phyloP scores from a whole-genome alignment of 1,140 invertebrate species.

The Epicauta chinensis region DNA sequence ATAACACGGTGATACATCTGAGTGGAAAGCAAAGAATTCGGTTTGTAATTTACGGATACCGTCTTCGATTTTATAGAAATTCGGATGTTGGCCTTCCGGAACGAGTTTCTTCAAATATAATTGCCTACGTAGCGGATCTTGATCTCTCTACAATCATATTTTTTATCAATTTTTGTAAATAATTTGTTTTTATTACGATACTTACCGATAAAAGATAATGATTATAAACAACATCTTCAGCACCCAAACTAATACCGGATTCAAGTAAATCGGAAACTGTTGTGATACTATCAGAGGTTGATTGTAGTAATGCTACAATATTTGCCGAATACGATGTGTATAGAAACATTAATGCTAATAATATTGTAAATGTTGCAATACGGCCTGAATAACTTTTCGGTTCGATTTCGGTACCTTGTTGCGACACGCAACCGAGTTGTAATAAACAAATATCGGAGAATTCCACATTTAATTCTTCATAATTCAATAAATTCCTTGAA shows the following conservation, averaged over 20 bases:
- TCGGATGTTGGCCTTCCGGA: too few relatives aligned
- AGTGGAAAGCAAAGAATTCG: too few relatives aligned
- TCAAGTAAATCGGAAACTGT: slow-evolving; percentile 17
- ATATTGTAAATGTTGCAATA: slow-evolving; percentile 27
- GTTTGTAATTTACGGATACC: too few relatives aligned
- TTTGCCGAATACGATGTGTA: slow-evolving; percentile 45
- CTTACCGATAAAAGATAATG: slow-evolving; percentile 35
- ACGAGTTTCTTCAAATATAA: too few relatives aligned
- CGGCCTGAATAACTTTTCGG: slow-evolving; percentile 46
- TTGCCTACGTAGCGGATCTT: too few relatives aligned
- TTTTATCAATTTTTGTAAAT: too few relatives aligned
- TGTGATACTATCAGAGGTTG: slow-evolving; percentile 6
- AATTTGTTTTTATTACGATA: background rate
- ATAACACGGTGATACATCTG: too few relatives aligned
- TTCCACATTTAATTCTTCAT: slow-evolving; percentile 36
- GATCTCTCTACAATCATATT: too few relatives aligned
- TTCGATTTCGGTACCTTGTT: slow-evolving; percentile 48
- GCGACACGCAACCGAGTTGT: slow-evolving; percentile 47
- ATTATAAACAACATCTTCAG: slow-evolving; percentile 15
- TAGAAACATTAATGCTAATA: slow-evolving; percentile 25
- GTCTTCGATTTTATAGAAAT: too few relatives aligned
- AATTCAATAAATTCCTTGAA: slow-evolving; percentile 1
- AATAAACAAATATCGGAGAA: slow-evolving; percentile 43
- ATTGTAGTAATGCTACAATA: slow-evolving; percentile 30
- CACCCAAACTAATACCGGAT: slow-evolving; percentile 14